A percentile compares a stretch with the other conserved stretches of the same genome.
These are phyloP conservation scores for Drosophila lacicola DNA, from an alignment of 2,888 invertebrate genomes.

Conservation along the genomic window DNA sequence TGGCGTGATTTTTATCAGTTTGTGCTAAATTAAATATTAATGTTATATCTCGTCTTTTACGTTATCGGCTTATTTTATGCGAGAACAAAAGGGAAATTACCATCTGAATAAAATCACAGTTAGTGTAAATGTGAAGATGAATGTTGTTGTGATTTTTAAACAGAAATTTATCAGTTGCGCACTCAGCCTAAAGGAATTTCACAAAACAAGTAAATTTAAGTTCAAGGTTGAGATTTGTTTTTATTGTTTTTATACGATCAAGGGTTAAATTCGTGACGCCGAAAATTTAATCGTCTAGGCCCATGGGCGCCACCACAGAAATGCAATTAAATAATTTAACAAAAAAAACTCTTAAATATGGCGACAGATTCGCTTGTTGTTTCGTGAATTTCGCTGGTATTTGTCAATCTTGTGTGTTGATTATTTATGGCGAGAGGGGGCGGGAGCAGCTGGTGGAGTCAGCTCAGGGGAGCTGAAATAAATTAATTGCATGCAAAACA, in stretches of 20 bases:
- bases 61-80: constrained; percentile 39
- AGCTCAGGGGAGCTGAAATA: constrained; percentile 29
- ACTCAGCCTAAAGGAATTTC: constrained; percentile 61
- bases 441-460: background rate
- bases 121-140: constrained; percentile 41
- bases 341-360: constrained; percentile 11
- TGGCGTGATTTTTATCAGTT: constrained; percentile 32
- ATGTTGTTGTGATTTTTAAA: constrained; percentile 14
- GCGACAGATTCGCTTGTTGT: constrained; percentile 7
- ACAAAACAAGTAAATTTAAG: constrained; percentile 33
- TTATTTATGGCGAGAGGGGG: constrained; percentile 3
- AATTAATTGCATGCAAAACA: constrained; percentile 70
- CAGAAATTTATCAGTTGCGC: constrained; percentile 8
- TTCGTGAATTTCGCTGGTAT: constrained; percentile 29
- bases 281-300: constrained; percentile 28
- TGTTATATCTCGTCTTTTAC: constrained; percentile 33
- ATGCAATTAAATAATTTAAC: constrained; percentile 41
- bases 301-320: constrained; percentile 50
- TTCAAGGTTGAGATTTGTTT: constrained; percentile 40
- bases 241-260: background rate
- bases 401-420: constrained; percentile 50
- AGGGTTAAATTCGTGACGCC: constrained; percentile 6
- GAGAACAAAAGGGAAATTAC: constrained; percentile 46
- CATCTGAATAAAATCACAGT: constrained; percentile 61
- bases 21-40: constrained; percentile 60